Percentiles rank a stretch among this genome's conserved stretches.
Conservation (phyloP, 1,140 invertebrate genomes). For the Cherax quadricarinatus region DNA sequence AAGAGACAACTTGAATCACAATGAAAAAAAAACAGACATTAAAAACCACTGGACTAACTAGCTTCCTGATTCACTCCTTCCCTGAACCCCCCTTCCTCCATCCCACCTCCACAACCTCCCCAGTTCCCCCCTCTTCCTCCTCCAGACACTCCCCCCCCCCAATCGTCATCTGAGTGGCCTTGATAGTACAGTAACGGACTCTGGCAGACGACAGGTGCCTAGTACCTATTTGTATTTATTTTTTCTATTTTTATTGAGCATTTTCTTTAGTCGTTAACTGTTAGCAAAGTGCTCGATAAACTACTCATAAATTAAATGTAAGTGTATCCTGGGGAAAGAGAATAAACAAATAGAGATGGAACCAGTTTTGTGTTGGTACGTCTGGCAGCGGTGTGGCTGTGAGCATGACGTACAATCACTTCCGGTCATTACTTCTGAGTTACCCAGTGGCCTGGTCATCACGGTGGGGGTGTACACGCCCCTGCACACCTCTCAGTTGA, state of each 20-base stretch:
- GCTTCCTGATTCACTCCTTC: slow-evolving; percentile 4
- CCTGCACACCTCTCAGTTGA: background rate
- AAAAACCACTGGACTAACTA: background rate
- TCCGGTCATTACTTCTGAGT: slow-evolving; percentile 35
- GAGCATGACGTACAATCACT: slow-evolving; percentile 34
- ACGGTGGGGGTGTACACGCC: background rate
- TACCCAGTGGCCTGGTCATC: slow-evolving; percentile 14
- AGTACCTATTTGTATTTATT: too few relatives aligned
- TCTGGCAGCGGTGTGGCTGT: background rate
- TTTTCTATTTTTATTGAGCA: background rate
- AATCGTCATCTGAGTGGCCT: background rate
- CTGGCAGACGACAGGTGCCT: background rate
- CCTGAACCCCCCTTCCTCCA: background rate
- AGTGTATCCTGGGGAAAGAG: background rate
- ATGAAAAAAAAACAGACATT: background rate
- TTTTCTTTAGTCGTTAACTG: background rate
- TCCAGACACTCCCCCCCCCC: background rate
- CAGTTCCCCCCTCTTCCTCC: background rate
- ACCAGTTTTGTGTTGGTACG: background rate
- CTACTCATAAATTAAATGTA: too few relatives aligned
- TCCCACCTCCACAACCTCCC: background rate
- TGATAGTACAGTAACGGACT: slow-evolving; percentile 13
- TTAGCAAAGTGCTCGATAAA: background rate
- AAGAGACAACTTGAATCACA: background rate
- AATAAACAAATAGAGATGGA: background rate